Base-by-base conservation (phyloP, 2,797 vertebrate genomes). In the Catharus ustulatus region DNA sequence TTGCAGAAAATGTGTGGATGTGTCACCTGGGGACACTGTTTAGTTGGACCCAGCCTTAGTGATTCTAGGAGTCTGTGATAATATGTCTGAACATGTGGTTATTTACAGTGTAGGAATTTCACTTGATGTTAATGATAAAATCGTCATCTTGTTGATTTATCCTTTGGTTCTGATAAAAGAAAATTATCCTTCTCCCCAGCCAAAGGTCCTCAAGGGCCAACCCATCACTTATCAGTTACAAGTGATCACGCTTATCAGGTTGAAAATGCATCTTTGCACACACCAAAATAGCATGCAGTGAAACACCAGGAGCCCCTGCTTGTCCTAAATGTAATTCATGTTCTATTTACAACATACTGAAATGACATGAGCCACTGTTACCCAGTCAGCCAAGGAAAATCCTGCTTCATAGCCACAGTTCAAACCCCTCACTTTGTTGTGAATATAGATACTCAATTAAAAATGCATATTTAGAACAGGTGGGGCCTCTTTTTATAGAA, bases 91-190 rank as follows among this genome's bases (percentile, higher is more conserved):
- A 42, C 34, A 19, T n/a, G 32, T 30, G 9, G 7, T 49, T 71
- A 84, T 54, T 72, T 87, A 68, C 20, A 73, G 34, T 29, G 30
- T 29, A 92, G 66, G 22, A 63, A 95, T 64, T 68, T 80, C 43
- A 87, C n/a, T 76, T 87, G 40, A 63, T 81, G 58, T 5, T 66
- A 73, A 51, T 21, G 49, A 67, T 75, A 91, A 75, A 43, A 78
- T 92, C 87, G 85, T 77, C 55, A 64, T 48, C 49, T 51, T 85
- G n/a, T 15, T 58, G 22, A 76, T 76, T 87, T 93, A 43, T 82
- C 66, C 8, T 42, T 55, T 42, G 62, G 6, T 92, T 78, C 83
- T 93, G 66, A 95, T 85, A 92, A 55, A 84, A 93, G 45, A 64
- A 51, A 95, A 85, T 88, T 85, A 55, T 40, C 24, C 9, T 61